Evolutionary conservation across 2,797 vertebrate species (phyloP).

Genomic region (Hippopotamyrus pictus): DNA sequence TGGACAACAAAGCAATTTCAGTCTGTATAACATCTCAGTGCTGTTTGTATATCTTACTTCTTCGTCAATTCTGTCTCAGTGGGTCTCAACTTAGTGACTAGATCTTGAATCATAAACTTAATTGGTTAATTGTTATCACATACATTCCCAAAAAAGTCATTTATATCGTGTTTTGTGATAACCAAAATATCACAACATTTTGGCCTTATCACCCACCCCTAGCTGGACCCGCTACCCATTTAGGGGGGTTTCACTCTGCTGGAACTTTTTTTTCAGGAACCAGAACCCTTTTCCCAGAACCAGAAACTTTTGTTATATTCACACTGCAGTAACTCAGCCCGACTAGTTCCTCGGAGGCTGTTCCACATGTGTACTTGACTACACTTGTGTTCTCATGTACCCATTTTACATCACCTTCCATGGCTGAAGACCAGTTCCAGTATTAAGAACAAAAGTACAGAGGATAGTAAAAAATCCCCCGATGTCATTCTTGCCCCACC

Average conservation of each 20-base stretch:
- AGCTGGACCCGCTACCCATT: not conserved
- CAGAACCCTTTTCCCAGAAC: not conserved
- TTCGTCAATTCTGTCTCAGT: not conserved
- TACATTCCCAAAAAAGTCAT: not conserved
- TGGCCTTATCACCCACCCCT: not conserved
- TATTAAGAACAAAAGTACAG: too few relatives aligned
- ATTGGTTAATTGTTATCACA: not conserved
- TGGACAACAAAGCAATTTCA: not conserved
- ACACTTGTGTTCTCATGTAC: not conserved
- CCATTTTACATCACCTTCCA: not conserved
- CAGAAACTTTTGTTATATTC: not conserved
- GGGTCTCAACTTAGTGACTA: not conserved
- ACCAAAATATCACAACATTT: not conserved
- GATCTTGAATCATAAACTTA: not conserved
- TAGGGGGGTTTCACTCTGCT: not conserved
- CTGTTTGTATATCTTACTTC: not conserved
- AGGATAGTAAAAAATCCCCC: not conserved
- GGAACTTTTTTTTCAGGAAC: not conserved
- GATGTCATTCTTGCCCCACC: too few relatives aligned
- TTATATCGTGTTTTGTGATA: not conserved
- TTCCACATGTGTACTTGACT: not conserved
- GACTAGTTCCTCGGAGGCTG: not conserved
- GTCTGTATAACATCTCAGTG: not conserved
- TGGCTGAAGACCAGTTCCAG: too few relatives aligned
- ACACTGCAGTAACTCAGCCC: not conserved